These are phyloP conservation scores for Phortica magna DNA, from an alignment of 2,888 invertebrate genomes.

Conservation along the genomic window DNA sequence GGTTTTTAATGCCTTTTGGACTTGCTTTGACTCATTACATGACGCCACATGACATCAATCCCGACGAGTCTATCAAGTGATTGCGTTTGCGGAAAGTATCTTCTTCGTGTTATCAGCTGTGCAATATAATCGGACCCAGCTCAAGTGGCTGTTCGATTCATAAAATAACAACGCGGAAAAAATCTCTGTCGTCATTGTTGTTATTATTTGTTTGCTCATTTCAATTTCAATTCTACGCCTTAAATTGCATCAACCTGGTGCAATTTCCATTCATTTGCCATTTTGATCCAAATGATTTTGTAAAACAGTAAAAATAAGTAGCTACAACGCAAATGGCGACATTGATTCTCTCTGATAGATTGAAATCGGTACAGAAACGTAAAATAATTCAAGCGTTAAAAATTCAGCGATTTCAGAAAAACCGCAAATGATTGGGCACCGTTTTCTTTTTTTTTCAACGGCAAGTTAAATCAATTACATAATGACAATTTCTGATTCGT, in stretches of 20 bases:
- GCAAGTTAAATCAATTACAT: too few species aligned
- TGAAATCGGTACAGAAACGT: not conserved
- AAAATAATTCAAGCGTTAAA: conserved; percentile 1
- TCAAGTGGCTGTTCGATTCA: conserved; percentile 2
- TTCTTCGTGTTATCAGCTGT: not conserved
- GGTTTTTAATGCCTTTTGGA: conserved; percentile 22
- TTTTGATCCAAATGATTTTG: not conserved
- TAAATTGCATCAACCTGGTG: not conserved
- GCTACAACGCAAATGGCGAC: conserved; percentile 14
- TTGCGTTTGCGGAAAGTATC: conserved; percentile 9
- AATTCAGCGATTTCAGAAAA: not conserved
- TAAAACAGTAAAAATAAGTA: not conserved
- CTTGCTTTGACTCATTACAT: conserved; percentile 12
- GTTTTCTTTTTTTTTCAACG: not conserved
- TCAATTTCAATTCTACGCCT: not conserved
- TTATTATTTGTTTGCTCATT: not conserved
- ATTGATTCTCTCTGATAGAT: conserved; percentile 14
- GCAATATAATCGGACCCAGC: not conserved
- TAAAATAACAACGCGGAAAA: conserved; percentile 15
- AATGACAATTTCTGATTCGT: too few species aligned
- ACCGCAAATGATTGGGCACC: not conserved
- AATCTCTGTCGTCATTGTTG: conserved; percentile 7
- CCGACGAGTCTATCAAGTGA: not conserved
- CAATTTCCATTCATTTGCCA: conserved; percentile 18
- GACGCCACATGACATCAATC: conserved; percentile 14